Base-by-base conservation (phyloP, 2,888 invertebrate genomes). In the Drosophila neotestacea region DNA sequence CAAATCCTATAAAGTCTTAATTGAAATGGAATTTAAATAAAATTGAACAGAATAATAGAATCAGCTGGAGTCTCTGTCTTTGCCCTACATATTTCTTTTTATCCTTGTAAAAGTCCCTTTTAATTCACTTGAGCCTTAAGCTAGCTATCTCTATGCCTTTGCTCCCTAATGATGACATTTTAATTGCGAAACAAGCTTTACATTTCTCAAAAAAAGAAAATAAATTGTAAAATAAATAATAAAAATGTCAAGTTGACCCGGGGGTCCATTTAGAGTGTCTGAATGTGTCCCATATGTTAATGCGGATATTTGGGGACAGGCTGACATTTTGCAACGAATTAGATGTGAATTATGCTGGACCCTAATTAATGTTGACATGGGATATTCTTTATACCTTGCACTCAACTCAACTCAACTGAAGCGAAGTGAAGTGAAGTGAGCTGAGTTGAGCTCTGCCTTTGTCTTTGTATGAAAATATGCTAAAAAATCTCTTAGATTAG, bases 351-450 rank as follows among this genome's bases (percentile, higher is more conserved):
- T 83, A 78, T 75, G 69, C 78, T 51, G 73, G 73, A 88, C 88
- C 84, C 86, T 88, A 85, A 85, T 85, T 85, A 88, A 80, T 76
- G 88, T 86, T 85, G 84, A 88, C 84, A 88, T 86, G 81, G 84
- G 84, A 71, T 83, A 68, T 78, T 47, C 59, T 65, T 52, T 70
- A 64, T 51, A 11, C 44, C 48, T 51, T 65, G 44, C 65, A 66
- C 70, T 63, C 38, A 5, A 6, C 30, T 30, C 30, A 30, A 30
- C 30, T 30, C 30, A 30, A 30, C 30, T 30, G 6, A 30, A 30
- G 6, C 6, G 7, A 16, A 41, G 62, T 64, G 1, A 42, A 42
- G 22, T 34, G 32, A 44, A 48, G 6, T 34, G 32, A 48, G 34
- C 4, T 36, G 34, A 42, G 42, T 52, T 44, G 13, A 38, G 51